Base-by-base conservation (phyloP, 2,888 invertebrate genomes). In the Mycogona germanica region DNA sequence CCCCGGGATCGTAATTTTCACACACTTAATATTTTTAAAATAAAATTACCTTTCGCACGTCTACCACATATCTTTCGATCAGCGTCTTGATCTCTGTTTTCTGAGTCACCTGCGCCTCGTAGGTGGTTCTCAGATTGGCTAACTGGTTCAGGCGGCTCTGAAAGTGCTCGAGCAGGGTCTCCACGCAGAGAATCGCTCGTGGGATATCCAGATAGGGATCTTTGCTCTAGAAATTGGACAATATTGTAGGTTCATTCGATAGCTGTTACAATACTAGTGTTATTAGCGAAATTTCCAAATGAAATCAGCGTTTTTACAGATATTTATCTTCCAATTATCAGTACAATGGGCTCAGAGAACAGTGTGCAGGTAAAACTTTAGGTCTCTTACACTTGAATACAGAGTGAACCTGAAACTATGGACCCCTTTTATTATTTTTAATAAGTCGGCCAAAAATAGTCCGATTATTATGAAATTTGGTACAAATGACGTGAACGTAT, bases 181-280 rank as follows among this genome's bases (percentile, higher is more conserved):
- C 78, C 61, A 83, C 78, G 70, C 80, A 79, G 62, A 76, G 69
- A 65, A 77, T 73, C 60, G 82, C 80, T 66, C 78, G 75, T 64
- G 78, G 76, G 58, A 78, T 73, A 68, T 82, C 80, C 63, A 84
- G 76, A 72, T 81, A 77, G 61, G 79, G 78, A 70, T 82, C 82
- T 64, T 76, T 74, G 67, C 76, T 75, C 79, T 80, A 67, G 60
- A 68, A 51, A 29, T 51, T n/a, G n/a, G n/a, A n/a, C n/a, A 17
- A 19, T 38, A n/a, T n/a, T n/a, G n/a, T n/a, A n/a, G n/a, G n/a
- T n/a, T n/a, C n/a, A n/a, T n/a, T n/a, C n/a, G 32, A 25, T 12
- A n/a, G n/a, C n/a, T n/a, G n/a, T n/a, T n/a, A 51, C 21, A 35
- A 25, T 23, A n/a, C 29, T 47, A 19, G 21, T 19, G 25, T 14